Evolutionary conservation across 2,888 invertebrate genomes (phyloP).

Genomic region (Zaprionus bogoriensis): DNA sequence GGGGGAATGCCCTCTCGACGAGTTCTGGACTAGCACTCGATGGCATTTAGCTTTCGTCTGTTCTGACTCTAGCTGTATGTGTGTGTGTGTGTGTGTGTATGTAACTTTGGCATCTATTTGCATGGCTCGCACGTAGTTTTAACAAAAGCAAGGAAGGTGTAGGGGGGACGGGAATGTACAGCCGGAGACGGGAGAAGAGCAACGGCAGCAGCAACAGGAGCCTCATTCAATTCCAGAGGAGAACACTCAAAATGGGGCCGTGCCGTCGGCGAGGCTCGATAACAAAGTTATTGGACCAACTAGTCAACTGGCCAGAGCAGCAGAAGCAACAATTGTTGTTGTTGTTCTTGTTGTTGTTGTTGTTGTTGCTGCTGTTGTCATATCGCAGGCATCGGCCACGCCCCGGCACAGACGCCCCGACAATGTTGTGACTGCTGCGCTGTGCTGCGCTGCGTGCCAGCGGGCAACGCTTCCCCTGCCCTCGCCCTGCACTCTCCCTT

Average conservation of each 20-base stretch:
- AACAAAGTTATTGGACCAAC: conserved; percentile 51
- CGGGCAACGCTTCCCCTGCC: background rate
- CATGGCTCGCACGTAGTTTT: conserved; percentile 11
- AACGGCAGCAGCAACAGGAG: conserved; percentile 20
- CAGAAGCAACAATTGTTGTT: conserved; percentile 11
- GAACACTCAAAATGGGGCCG: background rate
- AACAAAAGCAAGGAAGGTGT: no score
- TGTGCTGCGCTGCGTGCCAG: no score
- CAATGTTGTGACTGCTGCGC: conserved; percentile 41
- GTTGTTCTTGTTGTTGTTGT: conserved; percentile 1
- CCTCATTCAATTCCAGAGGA: conserved; percentile 19
- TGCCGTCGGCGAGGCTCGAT: conserved; percentile 27
- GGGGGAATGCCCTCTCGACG: background rate
- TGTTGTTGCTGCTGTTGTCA: conserved; percentile 9
- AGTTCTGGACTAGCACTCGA: conserved; percentile 14
- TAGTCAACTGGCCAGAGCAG: conserved; percentile 14
- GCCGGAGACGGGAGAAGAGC: background rate
- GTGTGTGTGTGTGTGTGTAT: conserved; percentile 14
- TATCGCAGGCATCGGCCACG: conserved; percentile 35
- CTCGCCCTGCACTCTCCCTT: background rate
- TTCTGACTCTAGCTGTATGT: background rate
- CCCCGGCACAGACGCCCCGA: conserved; percentile 33
- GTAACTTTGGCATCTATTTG: conserved; percentile 26
- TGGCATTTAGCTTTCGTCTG: conserved; percentile 18
- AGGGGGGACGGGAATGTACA: background rate